Percentiles rank a stretch among this genome's conserved stretches.
Conservation (phyloP, 92 coral and sea anemone genomes). For the Anthopleura xanthogrammica region DNA sequence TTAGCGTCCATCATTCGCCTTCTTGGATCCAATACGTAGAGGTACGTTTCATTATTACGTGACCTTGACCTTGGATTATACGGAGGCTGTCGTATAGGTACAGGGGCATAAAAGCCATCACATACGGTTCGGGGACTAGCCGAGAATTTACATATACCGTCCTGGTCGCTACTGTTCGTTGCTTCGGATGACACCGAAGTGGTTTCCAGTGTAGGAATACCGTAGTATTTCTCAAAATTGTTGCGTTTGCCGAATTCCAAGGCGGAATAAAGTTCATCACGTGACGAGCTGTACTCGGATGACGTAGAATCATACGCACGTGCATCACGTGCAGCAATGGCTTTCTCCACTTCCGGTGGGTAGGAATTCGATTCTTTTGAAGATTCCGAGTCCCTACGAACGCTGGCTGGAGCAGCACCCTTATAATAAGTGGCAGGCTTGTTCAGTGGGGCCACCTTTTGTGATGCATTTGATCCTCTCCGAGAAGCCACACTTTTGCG, state of each 20-base stretch:
- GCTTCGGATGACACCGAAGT: conserved; percentile 91
- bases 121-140: conserved; percentile 81
- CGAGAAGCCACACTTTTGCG: conserved; percentile 72
- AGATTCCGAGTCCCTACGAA: conserved; percentile 62
- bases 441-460: conserved; percentile 54
- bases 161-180: conserved; percentile 95
- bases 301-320: conserved; percentile 98
- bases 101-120: conserved; percentile 79
- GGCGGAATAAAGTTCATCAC: conserved; percentile 95
- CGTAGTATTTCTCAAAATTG: conserved; percentile 91
- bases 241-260: conserved; percentile 94
- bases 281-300: conserved; percentile 98
- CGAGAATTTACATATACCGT: conserved; percentile 94
- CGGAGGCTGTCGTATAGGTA: conserved; percentile 70
- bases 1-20: conserved; percentile 41
- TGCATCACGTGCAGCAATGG: conserved; percentile 72
- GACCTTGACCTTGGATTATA: conserved; percentile 74
- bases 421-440: conserved; percentile 31
- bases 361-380: conserved; percentile 68
- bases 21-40: conserved; percentile 72
- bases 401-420: conserved; percentile 27
- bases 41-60: conserved; percentile 74
- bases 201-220: conserved; percentile 96
- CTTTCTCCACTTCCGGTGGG: conserved; percentile 65
- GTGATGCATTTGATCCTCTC: conserved; percentile 62